phyloP scores from a whole-genome alignment of 2,797 vertebrate genomes.

The Sciurus carolinensis region DNA sequence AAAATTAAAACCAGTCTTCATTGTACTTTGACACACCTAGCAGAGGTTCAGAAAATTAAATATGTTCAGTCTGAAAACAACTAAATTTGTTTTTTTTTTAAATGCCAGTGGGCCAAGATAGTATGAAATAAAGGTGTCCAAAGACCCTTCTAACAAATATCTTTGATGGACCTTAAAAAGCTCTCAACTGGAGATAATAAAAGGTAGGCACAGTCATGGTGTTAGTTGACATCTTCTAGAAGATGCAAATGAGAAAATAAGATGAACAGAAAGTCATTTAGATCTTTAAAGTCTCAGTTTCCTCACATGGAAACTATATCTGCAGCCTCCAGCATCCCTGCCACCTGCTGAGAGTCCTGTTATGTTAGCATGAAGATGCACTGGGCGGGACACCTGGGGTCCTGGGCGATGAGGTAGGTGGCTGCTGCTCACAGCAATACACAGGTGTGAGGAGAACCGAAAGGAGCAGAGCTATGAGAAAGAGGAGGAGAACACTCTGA shows the following conservation, averaged over 20 bases:
- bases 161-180: slow-evolving; percentile 2
- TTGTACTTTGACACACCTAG: background rate
- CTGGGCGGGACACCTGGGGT: background rate
- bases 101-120: background rate
- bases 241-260: background rate
- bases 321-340: background rate
- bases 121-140: background rate
- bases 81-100: background rate
- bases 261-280: background rate
- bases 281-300: background rate
- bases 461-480: background rate
- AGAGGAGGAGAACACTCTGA: background rate
- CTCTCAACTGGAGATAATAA: background rate
- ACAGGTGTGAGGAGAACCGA: background rate
- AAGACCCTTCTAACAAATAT: background rate
- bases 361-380: background rate
- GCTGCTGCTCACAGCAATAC: background rate
- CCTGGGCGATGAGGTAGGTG: background rate
- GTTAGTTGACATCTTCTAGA: background rate
- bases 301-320: background rate
- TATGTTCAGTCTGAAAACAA: background rate
- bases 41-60: slow-evolving; percentile 43
- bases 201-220: background rate
- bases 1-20: background rate
- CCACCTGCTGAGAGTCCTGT: background rate